Base-by-base conservation (phyloP, 2,797 vertebrate genomes). In the Sebastes vulpes region DNA sequence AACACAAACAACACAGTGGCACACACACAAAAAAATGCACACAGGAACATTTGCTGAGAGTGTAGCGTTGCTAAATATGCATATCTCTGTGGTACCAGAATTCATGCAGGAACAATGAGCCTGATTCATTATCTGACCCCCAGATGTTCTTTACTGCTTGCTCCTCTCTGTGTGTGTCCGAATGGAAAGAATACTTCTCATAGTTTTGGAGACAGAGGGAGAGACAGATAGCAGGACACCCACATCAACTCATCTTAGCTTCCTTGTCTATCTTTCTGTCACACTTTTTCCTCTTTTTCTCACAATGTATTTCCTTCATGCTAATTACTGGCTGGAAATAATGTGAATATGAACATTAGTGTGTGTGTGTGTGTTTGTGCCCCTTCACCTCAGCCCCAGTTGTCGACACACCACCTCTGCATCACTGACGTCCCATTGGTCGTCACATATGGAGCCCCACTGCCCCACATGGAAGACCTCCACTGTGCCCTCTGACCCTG, bases 371-470 rank as follows among this genome's bases (percentile, higher is more conserved):
- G 26, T 28, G 26, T 28, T 0, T 46, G 48, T 25, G 65, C 25
- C 29, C 42, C 81, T 95, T 93, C 89, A 99, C 98, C 98, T 97
- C 71, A 98, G 93, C 57, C 98, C 98, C 65, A 99, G 96, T 90
- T 99, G 98, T 94, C 98, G 97, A 93, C 98, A 99, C 88, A 99
- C 94, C 63, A 99, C 98, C 89, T 98, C 98, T 21, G 98, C 98
- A 53, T 99, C 98, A 0, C 95, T 97, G 29, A 98, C 96, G 6
- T 99, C 98, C 98, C 98, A 99, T 75, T 99, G 98, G 88, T 99
- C 97, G 0, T 99, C 98, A 65, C 98, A 99, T 80, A 99, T 83
- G 2, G 98, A 98, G 1, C 98, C 98, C 98, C 98, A 99, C 81
- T 97, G 97, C 18, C 98, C 97, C 0, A 95, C 96, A 0, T 97